Base-by-base conservation (phyloP, 2,888 invertebrate species). In the Caenorhabditis sinica region DNA sequence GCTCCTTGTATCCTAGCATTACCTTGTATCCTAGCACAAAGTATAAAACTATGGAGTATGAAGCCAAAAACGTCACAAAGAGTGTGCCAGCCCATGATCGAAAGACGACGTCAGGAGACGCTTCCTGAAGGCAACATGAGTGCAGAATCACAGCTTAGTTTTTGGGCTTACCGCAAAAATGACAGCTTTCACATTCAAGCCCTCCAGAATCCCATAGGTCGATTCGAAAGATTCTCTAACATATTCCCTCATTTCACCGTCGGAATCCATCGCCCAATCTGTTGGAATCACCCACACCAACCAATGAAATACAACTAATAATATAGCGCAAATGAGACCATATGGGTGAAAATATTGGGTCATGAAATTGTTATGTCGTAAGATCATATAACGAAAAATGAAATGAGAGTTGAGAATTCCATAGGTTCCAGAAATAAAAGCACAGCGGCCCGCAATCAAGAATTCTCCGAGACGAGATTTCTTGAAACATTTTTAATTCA, bases 361-460 rank as follows among this genome's bases (percentile, higher is more conserved):
- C 9, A 73, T 23, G 13, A 73, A 23, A 17, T 36, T 33, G 8
- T 13, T 61, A 17, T 61, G 49, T 15, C 20, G 23, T 3, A 73
- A 51, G 11, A 49, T 28, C 5, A 51, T 8, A n/a, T 25, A 73
- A 1, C 73, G 45, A 23, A 17, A 73, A 3, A 60, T 9, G 20
- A 61, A 73, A 9, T 73, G 73, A 30, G 40, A 20, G 51, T 73
- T 61, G 15, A 73, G 61, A 33, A 73, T 61, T 51, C 73, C 73
- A 33, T 73, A 73, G 33, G 73, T 73, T 33, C 74, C 51, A 28
- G 63, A 33, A 43, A 74, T 74, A 9, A 69, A 69, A 6, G 68
- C 51, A 30, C 51, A 69, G 20, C 68, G 68, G 8, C 20, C 20
- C 15, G 68, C 15, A 6, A 69, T 28, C 13, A 53, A 23, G 17